A percentile compares a stretch with the other conserved stretches of the same genome.
Evolutionary conservation across 1,140 invertebrate species (phyloP).

Genomic region (Tetraneura akinire): DNA sequence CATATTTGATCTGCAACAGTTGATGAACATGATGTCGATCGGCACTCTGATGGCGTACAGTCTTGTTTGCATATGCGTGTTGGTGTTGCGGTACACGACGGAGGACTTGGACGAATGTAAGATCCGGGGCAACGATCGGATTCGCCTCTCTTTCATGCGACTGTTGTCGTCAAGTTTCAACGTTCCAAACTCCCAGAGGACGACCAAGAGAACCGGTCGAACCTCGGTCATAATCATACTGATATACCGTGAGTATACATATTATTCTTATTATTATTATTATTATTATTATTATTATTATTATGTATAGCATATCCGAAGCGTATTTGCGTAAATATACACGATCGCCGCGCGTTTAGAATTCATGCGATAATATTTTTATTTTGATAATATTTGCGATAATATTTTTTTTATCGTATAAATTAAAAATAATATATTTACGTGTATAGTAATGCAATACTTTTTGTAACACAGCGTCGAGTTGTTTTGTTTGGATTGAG

Average conservation of each 20-base stretch:
- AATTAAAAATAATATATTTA: no score
- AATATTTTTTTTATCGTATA: no score
- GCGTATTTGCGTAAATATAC: no score
- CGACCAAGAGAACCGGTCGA: background rate
- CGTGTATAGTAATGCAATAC: no score
- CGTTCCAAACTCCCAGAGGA: background rate
- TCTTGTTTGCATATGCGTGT: conserved; percentile 84
- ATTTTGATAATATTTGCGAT: no score
- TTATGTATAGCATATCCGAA: no score
- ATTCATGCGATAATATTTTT: no score
- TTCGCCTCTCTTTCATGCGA: background rate
- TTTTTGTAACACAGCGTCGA: no score
- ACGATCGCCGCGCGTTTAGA: no score
- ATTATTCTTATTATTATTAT: no score
- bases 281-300: no score
- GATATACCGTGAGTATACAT: conserved; percentile 22
- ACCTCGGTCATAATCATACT: conserved; percentile 8
- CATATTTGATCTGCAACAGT: conserved; percentile 83
- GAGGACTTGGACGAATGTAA: background rate
- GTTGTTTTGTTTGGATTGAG: no score
- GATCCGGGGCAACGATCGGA: background rate
- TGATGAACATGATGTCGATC: conserved; percentile 95
- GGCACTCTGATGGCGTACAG: conserved; percentile 90
- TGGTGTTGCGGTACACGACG: conserved; percentile 71
- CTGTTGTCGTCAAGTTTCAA: conserved; percentile 18